These are phyloP conservation scores for Zoanthus solanderi DNA, from an alignment of 92 coral and sea anemone species.

Conservation along the genomic window DNA sequence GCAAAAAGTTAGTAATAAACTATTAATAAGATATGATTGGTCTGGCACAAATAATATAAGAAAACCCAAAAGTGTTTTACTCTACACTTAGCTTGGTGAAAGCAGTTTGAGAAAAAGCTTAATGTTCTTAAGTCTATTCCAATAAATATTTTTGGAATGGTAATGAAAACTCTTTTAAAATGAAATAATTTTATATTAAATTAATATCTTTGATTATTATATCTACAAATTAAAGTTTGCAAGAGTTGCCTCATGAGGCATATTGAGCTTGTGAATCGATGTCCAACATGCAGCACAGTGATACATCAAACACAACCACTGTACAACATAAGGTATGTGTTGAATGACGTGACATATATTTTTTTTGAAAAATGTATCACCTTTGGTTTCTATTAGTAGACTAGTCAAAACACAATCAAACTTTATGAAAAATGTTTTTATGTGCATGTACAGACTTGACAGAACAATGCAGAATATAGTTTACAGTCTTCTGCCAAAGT, in stretches of 20 bases:
- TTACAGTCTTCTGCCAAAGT: conserved; percentile 84
- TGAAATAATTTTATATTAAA: too few species aligned
- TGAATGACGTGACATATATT: not conserved
- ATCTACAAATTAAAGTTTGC: conserved; percentile 68
- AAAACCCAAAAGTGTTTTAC: too few species aligned
- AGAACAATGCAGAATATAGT: conserved; percentile 94
- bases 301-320: conserved; percentile 94
- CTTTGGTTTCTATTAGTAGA: not conserved
- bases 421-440: not conserved
- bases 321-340: conserved; percentile 83
- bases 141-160: too few species aligned
- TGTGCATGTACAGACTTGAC: conserved; percentile 64
- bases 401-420: not conserved
- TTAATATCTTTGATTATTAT: too few species aligned
- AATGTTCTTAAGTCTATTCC: too few species aligned
- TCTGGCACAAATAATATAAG: not conserved
- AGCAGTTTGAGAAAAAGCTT: too few species aligned
- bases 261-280: conserved; percentile 81
- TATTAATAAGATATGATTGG: not conserved
- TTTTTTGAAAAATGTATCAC: not conserved
- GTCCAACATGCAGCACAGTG: conserved; percentile 83
- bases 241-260: conserved; percentile 92
- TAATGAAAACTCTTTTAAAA: too few species aligned
- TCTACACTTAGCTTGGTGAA: too few species aligned
- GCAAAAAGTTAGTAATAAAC: conserved; percentile 25